Conservation (phyloP, 2,797 vertebrate species). For the Lycodopsis pacificus region DNA sequence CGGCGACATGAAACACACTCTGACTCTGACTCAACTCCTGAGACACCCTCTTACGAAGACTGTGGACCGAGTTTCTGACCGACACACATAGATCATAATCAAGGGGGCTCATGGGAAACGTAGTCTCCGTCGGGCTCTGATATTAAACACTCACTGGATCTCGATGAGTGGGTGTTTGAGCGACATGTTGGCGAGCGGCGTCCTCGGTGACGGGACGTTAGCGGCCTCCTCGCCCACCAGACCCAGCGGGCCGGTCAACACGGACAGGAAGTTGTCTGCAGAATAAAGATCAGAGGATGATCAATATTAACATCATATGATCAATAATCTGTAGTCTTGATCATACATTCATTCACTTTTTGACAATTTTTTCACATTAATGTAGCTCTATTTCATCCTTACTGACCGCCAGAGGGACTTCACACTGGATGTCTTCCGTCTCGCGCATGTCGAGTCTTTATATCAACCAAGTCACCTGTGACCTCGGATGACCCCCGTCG, state of each 20-base stretch:
- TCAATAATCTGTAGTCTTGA: no score
- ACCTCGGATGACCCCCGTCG: no score
- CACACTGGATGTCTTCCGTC: no score
- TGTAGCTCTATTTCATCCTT: no score
- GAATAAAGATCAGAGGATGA: conserved; percentile 4
- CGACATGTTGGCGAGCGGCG: conserved; percentile 88
- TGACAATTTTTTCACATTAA: no score
- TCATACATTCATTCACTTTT: no score
- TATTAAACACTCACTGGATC: conserved; percentile 67
- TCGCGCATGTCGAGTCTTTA: no score
- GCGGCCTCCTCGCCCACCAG: conserved; percentile 89
- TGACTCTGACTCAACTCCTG: conserved; percentile 76
- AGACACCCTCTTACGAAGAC: conserved; percentile 83
- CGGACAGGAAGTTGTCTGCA: conserved; percentile 87
- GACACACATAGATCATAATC: conserved; percentile 7
- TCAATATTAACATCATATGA: no score
- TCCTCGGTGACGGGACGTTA: conserved; percentile 69
- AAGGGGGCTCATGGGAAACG: conserved; percentile 9
- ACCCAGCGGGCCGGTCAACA: conserved; percentile 87
- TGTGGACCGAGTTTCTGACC: conserved; percentile 89
- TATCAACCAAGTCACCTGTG: no score
- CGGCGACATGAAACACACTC: conserved; percentile 68
- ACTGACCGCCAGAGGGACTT: no score
- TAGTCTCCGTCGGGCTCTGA: neutral
- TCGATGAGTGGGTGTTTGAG: conserved; percentile 77